Conservation (phyloP, 2,113 vertebrate species). For the Solea solea region DNA sequence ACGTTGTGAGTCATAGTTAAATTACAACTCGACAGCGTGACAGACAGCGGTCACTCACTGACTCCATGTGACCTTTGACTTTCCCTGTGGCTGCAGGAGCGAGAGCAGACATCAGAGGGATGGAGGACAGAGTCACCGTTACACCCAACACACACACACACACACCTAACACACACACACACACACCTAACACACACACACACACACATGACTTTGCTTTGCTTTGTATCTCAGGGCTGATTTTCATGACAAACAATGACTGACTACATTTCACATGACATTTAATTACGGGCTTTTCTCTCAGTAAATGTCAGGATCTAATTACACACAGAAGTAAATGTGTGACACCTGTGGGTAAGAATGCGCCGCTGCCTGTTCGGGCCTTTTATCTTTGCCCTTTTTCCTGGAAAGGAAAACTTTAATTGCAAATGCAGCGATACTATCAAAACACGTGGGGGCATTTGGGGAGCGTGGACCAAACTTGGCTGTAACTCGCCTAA, state of each 20-base stretch:
- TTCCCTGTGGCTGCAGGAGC: too few relatives aligned
- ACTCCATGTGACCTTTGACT: too few relatives aligned
- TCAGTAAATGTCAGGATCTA: neutral
- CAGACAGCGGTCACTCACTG: too few relatives aligned
- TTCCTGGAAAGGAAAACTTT: neutral
- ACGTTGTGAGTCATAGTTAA: too few relatives aligned
- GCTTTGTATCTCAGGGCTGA: neutral
- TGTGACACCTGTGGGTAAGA: neutral
- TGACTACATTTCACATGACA: neutral
- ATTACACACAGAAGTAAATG: neutral
- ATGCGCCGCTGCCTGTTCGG: slow-evolving; percentile 19
- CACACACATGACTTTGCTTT: neutral
- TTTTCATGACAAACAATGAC: neutral
- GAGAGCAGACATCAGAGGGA: too few relatives aligned
- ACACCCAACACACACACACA: too few relatives aligned
- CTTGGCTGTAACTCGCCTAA: too few relatives aligned
- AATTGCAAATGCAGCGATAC: neutral
- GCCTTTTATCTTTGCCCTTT: neutral
- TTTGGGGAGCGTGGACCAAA: neutral
- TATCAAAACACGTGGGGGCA: neutral
- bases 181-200: too few relatives aligned
- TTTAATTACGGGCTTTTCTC: neutral
- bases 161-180: too few relatives aligned
- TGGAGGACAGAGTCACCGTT: too few relatives aligned
- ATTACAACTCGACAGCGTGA: too few relatives aligned